These are phyloP conservation scores for Eleginops maclovinus DNA, from an alignment of 2,113 vertebrate species.

Conservation along the genomic window DNA sequence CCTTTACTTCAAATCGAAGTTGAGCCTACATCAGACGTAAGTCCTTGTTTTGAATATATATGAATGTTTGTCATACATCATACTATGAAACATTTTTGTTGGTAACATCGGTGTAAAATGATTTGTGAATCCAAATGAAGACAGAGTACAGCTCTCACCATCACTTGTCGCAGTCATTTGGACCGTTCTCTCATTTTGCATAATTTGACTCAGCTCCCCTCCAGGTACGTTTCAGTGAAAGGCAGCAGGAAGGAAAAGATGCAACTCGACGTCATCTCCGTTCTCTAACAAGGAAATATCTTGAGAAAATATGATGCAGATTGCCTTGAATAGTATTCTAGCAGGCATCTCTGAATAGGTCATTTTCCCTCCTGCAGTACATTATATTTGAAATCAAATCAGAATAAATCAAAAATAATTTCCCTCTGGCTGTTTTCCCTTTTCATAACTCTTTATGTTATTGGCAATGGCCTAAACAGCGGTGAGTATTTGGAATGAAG, in stretches of 20 bases:
- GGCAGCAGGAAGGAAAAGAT: conserved; percentile 23
- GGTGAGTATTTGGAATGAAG: conserved; percentile 24
- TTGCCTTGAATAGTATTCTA: conserved; percentile 64
- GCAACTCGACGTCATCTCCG: conserved; percentile 9
- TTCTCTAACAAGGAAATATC: conserved; percentile 54
- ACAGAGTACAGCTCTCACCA: conserved; percentile 11
- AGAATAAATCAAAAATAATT: conserved; percentile 49
- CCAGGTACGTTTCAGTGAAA: conserved; percentile 55
- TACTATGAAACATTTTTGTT: conserved; percentile 1
- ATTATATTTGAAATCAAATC: conserved; percentile 71
- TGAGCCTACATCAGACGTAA: conserved; percentile 96
- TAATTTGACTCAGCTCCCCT: conserved; percentile 53
- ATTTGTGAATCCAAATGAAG: conserved; percentile 31
- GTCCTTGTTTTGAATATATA: conserved; percentile 50
- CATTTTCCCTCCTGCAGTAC: conserved; percentile 49
- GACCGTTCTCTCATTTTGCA: conserved; percentile 42
- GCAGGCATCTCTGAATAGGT: conserved; percentile 53
- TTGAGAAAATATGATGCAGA: conserved; percentile 59
- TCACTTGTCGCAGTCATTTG: conserved; percentile 35
- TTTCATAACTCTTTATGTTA: conserved; percentile 41
- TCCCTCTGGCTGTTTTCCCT: conserved; percentile 41
- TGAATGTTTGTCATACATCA: neutral
- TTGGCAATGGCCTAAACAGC: conserved; percentile 14
- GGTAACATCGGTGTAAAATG: conserved; percentile 13
- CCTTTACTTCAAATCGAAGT: conserved; percentile 99